Base-by-base conservation (phyloP, 2,888 invertebrate species). In the Drosophila silvestris region DNA sequence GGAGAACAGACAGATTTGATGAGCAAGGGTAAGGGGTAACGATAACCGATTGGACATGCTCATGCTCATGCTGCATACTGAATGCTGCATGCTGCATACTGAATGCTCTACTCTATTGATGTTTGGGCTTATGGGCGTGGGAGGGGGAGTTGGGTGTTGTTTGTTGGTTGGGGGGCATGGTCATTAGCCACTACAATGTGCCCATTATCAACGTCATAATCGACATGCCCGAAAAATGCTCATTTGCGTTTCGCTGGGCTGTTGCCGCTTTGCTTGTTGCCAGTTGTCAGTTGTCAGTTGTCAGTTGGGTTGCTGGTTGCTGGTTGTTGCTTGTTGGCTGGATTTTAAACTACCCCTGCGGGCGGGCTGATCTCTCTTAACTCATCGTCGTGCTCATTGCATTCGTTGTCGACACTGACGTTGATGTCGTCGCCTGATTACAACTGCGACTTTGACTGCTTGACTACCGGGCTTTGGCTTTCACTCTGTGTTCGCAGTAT, bases 201-300 rank as follows among this genome's bases (percentile, higher is more conserved):
- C 63, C 56, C 71, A 77, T 82, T 77, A 82, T 73, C 68, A 74
- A 76, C 77, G 64, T 80, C 77, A 77, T 82, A 77, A 82, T 77
- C 70, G 73, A 70, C 54, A 66, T 70, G 66, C 62, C 75, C 54
- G 51, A 70, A 59, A 61, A 66, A 44, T 67, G 66, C 69, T 68
- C 68, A 68, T 77, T 77, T 73, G 62, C 65, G 44, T 74, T 52
- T 63, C 44, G 62, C 32, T 33, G 52, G 57, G 35, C 28, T 59
- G 68, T 57, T 72, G 59, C 47, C 30, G 64, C 47, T 75, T 50
- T 33, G 58, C 4, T 1, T 26, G 22, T 37, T 54, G 58, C 3
- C 9, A 9, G 37, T 56, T 58, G 61, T 7, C 30, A 54, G 37
- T 56, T 58, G 61, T 7, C 30, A 54, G 37, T 56, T 72, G 56